These are phyloP conservation scores for Chloropsis hardwickii DNA, from an alignment of 2,113 vertebrate genomes.

Conservation along the genomic window DNA sequence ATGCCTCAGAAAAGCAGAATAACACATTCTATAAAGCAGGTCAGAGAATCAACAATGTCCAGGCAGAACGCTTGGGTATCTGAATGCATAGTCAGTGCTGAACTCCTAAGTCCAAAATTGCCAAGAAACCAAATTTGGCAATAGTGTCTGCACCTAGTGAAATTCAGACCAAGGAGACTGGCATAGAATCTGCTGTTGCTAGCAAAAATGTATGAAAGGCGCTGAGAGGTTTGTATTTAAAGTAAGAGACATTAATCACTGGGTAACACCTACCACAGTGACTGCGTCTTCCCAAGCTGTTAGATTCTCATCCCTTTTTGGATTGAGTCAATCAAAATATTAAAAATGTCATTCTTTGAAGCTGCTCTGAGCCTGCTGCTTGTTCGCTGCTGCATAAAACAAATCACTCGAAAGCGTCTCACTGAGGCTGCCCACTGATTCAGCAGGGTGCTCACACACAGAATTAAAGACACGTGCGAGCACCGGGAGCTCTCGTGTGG, in stretches of 20 bases:
- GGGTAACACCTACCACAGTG: constrained; percentile 54
- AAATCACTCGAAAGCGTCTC: constrained; percentile 47
- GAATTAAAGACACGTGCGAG: neutral
- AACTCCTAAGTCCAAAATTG: constrained; percentile 39
- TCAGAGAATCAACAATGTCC: constrained; percentile 27
- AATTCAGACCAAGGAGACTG: constrained; percentile 16
- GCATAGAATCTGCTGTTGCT: constrained; percentile 46
- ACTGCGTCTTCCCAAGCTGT: constrained; percentile 24
- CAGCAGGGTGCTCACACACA: constrained; percentile 3
- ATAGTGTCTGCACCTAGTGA: constrained; percentile 36
- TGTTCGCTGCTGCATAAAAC: neutral
- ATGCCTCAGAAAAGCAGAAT: constrained; percentile 25
- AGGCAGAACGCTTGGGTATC: neutral
- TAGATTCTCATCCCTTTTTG: constrained; percentile 34
- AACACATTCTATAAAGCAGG: constrained; percentile 22
- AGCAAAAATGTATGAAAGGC: constrained; percentile 52
- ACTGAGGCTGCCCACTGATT: constrained; percentile 45
- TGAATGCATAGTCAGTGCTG: neutral
- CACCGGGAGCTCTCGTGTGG: neutral
- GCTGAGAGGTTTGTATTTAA: constrained; percentile 42
- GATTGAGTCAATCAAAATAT: constrained; percentile 58
- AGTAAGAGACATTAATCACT: constrained; percentile 57
- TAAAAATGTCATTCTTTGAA: constrained; percentile 52
- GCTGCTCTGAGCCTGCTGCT: constrained; percentile 46
- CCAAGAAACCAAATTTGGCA: constrained; percentile 38